Conservation (phyloP, 2,888 invertebrate species). For the Pemphredon lugubris region DNA sequence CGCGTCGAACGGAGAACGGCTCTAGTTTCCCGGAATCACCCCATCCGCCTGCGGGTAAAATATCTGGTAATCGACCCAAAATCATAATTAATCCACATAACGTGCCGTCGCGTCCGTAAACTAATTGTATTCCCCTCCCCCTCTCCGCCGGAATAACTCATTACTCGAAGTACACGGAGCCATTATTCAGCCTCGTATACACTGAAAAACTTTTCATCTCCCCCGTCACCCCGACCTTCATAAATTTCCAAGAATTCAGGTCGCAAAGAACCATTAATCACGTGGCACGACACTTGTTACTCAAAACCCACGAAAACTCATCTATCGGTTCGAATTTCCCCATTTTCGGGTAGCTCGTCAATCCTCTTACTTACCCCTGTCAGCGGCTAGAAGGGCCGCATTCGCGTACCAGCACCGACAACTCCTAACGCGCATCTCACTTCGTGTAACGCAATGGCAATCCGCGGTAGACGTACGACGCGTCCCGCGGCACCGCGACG, state of each 20-base stretch:
- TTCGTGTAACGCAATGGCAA: slow-evolving; percentile 3
- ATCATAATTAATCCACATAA: too few species aligned
- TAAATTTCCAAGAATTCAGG: slow-evolving; percentile 12
- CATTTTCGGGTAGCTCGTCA: slow-evolving; percentile 5
- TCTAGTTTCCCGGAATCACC: slow-evolving; percentile 35
- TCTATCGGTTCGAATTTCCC: slow-evolving; percentile 14
- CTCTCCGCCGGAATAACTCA: too few species aligned
- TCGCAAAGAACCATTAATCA: slow-evolving; percentile 18
- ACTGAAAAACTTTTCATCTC: too few species aligned
- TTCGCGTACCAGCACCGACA: neutral
- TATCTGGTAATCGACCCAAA: too few species aligned
- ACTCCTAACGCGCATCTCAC: slow-evolving; percentile 14
- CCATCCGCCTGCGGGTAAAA: slow-evolving; percentile 29
- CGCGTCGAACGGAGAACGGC: slow-evolving; percentile 14
- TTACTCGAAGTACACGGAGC: too few species aligned
- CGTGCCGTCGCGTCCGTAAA: too few species aligned
- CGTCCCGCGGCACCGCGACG: slow-evolving; percentile 13
- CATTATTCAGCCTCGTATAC: too few species aligned
- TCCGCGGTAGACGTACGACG: neutral
- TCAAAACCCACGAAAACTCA: slow-evolving; percentile 26
- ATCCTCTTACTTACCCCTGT: slow-evolving; percentile 23
- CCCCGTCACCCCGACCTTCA: neutral
- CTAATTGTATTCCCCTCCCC: too few species aligned
- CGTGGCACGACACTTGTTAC: slow-evolving; percentile 6
- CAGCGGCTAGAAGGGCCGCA: slow-evolving; percentile 16